phyloP scores from a whole-genome alignment of 1,140 invertebrate genomes.

The Euwallacea fornicatus region DNA sequence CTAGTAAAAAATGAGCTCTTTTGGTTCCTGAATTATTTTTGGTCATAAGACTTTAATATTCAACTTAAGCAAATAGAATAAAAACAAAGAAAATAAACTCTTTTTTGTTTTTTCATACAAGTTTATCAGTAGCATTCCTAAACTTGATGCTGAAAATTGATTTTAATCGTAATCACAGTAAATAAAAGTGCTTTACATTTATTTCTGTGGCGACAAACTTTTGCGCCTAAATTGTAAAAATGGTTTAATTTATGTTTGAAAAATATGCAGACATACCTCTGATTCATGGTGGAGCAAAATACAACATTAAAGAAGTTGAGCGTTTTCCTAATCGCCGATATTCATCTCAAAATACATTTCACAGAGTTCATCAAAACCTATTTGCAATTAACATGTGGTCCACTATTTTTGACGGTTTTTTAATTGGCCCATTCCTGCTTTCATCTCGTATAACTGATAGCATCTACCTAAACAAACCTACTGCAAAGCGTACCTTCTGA shows the following conservation, averaged over 20 bases:
- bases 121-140: conserved; percentile 12
- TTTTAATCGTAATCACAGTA: neutral
- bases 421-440: too few relatives aligned
- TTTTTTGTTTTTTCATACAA: too few relatives aligned
- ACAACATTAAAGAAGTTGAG: conserved; percentile 13
- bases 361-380: too few relatives aligned
- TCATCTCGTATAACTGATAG: too few relatives aligned
- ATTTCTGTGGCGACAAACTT: neutral
- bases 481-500: too few relatives aligned
- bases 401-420: too few relatives aligned
- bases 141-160: conserved; percentile 2
- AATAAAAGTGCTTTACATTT: neutral
- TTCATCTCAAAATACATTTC: conserved; percentile 16
- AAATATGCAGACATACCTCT: conserved; percentile 5
- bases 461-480: too few relatives aligned
- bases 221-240: neutral
- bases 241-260: neutral
- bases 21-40: neutral
- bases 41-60: neutral
- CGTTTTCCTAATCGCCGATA: conserved; percentile 1
- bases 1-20: too few relatives aligned
- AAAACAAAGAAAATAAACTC: too few relatives aligned
- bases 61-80: too few relatives aligned
- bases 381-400: too few relatives aligned
- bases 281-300: conserved; percentile 12